These are phyloP conservation scores for Ochotona curzoniae DNA, from an alignment of 2,113 vertebrate genomes.

Conservation along the genomic window DNA sequence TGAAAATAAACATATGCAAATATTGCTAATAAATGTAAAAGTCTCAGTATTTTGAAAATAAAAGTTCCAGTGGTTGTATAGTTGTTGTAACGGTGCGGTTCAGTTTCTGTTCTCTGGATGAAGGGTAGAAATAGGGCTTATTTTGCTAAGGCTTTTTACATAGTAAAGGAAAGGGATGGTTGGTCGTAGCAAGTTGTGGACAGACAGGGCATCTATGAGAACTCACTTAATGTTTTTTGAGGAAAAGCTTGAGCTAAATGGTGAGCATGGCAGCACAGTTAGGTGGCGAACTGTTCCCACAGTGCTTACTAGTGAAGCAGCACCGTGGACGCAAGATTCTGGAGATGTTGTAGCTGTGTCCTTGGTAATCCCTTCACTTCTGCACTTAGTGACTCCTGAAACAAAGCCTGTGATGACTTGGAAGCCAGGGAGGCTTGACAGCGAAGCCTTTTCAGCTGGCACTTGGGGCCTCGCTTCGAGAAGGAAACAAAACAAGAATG, in stretches of 20 bases:
- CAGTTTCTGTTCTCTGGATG: not conserved
- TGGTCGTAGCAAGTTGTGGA: fast-evolving
- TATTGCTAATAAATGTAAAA: not conserved
- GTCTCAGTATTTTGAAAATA: not conserved
- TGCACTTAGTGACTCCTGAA: not conserved
- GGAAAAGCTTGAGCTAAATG: not conserved
- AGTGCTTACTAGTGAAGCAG: not conserved
- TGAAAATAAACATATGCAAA: not conserved
- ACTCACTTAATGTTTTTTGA: not conserved
- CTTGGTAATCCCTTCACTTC: not conserved
- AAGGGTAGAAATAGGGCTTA: not conserved
- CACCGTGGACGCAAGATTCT: not conserved
- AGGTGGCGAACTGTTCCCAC: not conserved
- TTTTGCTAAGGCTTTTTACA: not conserved
- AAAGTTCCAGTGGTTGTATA: not conserved
- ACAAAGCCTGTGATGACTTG: not conserved
- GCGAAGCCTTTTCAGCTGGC: not conserved
- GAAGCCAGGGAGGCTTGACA: not conserved
- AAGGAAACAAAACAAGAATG: not conserved
- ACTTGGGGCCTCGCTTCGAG: not conserved
- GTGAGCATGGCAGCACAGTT: not conserved
- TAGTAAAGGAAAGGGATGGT: not conserved
- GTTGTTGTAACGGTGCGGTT: not conserved
- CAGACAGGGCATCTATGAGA: not conserved
- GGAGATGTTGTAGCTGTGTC: not conserved